phyloP scores from a whole-genome alignment of 2,113 vertebrate genomes.

The Microtus richardsoni region DNA sequence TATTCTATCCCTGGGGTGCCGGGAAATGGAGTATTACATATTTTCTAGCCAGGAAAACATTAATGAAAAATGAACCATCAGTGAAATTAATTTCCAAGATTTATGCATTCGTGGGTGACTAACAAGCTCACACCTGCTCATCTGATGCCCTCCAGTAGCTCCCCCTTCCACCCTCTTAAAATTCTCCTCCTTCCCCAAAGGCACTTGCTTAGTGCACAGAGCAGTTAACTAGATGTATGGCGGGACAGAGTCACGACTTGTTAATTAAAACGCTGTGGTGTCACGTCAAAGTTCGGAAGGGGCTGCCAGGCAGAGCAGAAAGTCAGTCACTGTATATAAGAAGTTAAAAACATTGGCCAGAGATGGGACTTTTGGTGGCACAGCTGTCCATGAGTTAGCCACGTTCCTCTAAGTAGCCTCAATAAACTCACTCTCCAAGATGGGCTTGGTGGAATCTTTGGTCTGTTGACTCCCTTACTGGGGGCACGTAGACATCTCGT shows the following conservation, averaged over 20 bases:
- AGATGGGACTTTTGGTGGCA: not conserved
- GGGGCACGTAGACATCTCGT: too few relatives aligned
- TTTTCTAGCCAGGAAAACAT: conserved; percentile 44
- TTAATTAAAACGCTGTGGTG: conserved; percentile 62
- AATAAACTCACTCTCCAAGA: not conserved
- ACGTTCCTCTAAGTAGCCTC: not conserved
- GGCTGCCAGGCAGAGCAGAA: not conserved
- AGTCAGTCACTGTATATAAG: not conserved
- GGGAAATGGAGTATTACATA: not conserved
- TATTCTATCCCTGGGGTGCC: not conserved
- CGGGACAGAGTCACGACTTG: not conserved
- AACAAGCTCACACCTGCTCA: conserved; percentile 65
- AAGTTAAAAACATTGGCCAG: too few relatives aligned
- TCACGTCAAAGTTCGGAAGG: not conserved
- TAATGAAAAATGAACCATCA: conserved; percentile 66
- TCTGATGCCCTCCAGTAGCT: not conserved
- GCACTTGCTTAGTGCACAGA: conserved; percentile 34
- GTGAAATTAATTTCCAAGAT: conserved; percentile 69
- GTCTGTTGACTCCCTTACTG: not conserved
- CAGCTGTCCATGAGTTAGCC: not conserved
- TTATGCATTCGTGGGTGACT: conserved; percentile 48
- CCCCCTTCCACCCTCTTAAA: not conserved
- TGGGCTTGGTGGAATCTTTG: not conserved
- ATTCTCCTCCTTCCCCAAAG: conserved; percentile 48
- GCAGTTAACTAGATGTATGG: conserved; percentile 34